Conservation (phyloP, 23 tunicate species). For the Diplosoma virens region DNA sequence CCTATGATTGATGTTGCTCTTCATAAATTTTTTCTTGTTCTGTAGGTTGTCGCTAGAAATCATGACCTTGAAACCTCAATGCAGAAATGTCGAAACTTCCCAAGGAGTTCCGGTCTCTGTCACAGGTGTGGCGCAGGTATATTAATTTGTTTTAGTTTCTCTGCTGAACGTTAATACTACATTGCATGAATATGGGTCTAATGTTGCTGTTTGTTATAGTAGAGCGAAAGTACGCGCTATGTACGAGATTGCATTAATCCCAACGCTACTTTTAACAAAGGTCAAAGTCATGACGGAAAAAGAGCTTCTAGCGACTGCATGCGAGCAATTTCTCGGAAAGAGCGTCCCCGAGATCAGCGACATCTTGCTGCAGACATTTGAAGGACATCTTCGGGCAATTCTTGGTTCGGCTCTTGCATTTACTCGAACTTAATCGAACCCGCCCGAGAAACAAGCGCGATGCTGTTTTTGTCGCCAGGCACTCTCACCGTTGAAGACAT, state of each 20-base stretch:
- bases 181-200: too few species aligned
- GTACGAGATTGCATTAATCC: too few species aligned
- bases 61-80: slow-evolving; percentile 88
- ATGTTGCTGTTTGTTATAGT: too few species aligned
- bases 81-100: slow-evolving; percentile 86
- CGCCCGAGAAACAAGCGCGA: too few species aligned
- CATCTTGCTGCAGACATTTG: slow-evolving; percentile 84
- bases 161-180: neutral
- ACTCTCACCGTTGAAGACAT: slow-evolving; percentile 34
- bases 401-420: slow-evolving; percentile 37
- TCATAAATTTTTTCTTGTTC: too few species aligned
- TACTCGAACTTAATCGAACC: neutral
- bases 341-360: slow-evolving; percentile 57
- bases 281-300: slow-evolving; percentile 96
- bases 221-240: too few species aligned
- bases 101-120: slow-evolving; percentile 97
- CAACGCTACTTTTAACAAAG: too few species aligned
- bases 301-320: slow-evolving; percentile 86
- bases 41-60: slow-evolving; percentile 86
- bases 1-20: too few species aligned
- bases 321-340: slow-evolving; percentile 98
- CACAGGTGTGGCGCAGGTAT: slow-evolving; percentile 99
- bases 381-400: slow-evolving; percentile 97
- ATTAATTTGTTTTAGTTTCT: neutral
- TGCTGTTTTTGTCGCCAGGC: neutral